A percentile compares a stretch with the other conserved stretches of the same genome.
Conservation (phyloP, 2,113 vertebrate genomes). For the Dendrocopos noguchii region DNA sequence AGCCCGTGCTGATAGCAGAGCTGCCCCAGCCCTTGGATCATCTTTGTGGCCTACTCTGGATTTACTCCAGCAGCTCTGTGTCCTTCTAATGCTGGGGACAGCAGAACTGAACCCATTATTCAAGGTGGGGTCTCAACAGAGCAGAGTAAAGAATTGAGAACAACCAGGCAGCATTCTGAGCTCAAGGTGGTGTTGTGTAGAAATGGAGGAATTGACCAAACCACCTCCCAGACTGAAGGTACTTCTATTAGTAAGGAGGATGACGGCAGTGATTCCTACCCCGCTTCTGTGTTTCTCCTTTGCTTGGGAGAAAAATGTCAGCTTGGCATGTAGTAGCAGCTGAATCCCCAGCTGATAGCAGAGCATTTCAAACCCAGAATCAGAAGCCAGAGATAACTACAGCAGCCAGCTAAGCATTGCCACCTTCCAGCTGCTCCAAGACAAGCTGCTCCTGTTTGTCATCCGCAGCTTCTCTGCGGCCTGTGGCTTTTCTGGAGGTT, state of each 20-base stretch:
- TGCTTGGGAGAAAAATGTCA: background rate
- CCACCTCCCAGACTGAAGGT: background rate
- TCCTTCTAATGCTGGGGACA: too few relatives aligned
- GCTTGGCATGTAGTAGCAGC: conserved; percentile 44
- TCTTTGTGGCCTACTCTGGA: too few relatives aligned
- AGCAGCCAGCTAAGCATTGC: conserved; percentile 3
- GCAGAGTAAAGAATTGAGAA: too few relatives aligned
- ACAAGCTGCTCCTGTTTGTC: conserved; percentile 5
- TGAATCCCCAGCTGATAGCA: conserved; percentile 53
- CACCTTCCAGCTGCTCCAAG: conserved; percentile 1
- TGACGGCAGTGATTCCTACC: background rate
- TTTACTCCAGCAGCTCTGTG: too few relatives aligned
- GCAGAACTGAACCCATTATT: too few relatives aligned
- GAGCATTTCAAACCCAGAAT: conserved; percentile 40
- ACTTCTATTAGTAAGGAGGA: background rate
- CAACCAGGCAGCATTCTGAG: background rate
- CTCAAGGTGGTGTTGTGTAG: background rate
- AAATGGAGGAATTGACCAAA: background rate
- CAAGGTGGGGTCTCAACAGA: too few relatives aligned
- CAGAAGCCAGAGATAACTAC: conserved; percentile 3
- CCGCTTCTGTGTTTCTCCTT: background rate
- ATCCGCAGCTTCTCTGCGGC: background rate
- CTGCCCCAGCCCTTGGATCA: too few relatives aligned
- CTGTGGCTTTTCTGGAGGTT: background rate
- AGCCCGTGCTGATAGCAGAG: too few relatives aligned